Conservation (phyloP, 1,140 invertebrate genomes). For the Eriocheir sinensis region DNA sequence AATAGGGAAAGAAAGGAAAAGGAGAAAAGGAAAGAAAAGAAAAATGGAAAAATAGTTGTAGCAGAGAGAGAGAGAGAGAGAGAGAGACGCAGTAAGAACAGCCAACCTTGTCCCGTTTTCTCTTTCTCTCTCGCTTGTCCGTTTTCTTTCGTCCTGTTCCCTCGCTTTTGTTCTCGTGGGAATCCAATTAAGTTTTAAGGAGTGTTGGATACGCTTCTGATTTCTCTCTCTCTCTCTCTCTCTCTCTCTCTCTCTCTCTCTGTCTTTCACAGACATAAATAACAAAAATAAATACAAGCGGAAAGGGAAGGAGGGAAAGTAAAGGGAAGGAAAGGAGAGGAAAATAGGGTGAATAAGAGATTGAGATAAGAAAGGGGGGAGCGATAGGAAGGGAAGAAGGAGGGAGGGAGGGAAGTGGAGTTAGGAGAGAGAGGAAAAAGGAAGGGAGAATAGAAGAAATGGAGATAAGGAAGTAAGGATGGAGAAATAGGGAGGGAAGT, state of each 20-base stretch:
- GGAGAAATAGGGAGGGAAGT: background rate
- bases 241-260: background rate
- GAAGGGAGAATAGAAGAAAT: background rate
- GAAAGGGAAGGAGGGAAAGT: too few relatives aligned
- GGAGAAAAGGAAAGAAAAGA: slow-evolving; percentile 8
- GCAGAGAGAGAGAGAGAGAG: slow-evolving; percentile 59
- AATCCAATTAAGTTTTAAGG: background rate
- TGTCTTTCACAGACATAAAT: background rate
- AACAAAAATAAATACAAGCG: too few relatives aligned
- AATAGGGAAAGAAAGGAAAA: background rate
- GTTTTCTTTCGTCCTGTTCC: background rate
- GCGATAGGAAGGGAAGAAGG: background rate
- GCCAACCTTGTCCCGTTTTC: background rate
- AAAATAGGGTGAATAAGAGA: background rate
- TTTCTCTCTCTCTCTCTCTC: too few relatives aligned
- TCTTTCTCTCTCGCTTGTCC: background rate
- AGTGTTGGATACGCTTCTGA: too few relatives aligned
- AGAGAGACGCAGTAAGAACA: slow-evolving; percentile 46
- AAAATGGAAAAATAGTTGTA: background rate
- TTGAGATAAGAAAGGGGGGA: too few relatives aligned
- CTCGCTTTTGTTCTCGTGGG: background rate
- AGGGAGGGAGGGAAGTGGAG: background rate
- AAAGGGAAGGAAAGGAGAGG: background rate
- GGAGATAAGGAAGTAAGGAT: background rate
- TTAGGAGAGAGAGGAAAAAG: background rate